Evolutionary conservation across 2,888 invertebrate species (phyloP).

Genomic region (Epinotia brunnichana): DNA sequence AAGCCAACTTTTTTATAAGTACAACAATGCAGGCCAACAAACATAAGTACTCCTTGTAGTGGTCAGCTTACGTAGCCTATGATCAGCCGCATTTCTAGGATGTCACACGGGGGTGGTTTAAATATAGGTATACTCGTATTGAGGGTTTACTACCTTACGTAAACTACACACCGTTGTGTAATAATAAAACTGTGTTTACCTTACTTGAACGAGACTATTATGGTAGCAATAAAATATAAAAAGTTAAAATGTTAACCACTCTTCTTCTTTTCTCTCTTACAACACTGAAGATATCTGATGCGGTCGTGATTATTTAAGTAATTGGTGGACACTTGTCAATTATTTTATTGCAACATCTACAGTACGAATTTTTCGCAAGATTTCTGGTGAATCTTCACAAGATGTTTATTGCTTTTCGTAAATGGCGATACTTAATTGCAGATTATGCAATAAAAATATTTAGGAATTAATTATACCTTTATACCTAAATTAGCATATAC

Average conservation of each 20-base stretch:
- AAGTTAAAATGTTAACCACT: conserved; percentile 33
- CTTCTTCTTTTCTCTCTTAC: conserved; percentile 25
- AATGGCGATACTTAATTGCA: not conserved
- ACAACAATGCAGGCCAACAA: not conserved
- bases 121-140: not conserved
- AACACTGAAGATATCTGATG: conserved; percentile 31
- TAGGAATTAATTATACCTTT: not conserved
- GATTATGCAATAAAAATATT: not conserved
- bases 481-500: not conserved
- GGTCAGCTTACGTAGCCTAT: not conserved
- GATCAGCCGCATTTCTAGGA: not conserved
- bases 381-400: not conserved
- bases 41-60: not conserved
- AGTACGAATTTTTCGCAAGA: not conserved
- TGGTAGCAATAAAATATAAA: conserved; percentile 32
- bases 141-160: conserved; percentile 6
- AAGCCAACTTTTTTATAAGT: not conserved
- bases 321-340: conserved; percentile 26
- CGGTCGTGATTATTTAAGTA: conserved; percentile 14
- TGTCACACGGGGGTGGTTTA: too few species aligned
- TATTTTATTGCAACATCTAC: conserved; percentile 4
- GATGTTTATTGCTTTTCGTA: not conserved
- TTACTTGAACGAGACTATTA: conserved; percentile 24
- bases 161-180: conserved; percentile 13
- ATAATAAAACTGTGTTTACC: conserved; percentile 8